A percentile compares a stretch with the other conserved stretches of the same genome.
These are phyloP conservation scores for Basileuterus tristriatus DNA, from an alignment of 2,797 vertebrate genomes.

Conservation along the genomic window DNA sequence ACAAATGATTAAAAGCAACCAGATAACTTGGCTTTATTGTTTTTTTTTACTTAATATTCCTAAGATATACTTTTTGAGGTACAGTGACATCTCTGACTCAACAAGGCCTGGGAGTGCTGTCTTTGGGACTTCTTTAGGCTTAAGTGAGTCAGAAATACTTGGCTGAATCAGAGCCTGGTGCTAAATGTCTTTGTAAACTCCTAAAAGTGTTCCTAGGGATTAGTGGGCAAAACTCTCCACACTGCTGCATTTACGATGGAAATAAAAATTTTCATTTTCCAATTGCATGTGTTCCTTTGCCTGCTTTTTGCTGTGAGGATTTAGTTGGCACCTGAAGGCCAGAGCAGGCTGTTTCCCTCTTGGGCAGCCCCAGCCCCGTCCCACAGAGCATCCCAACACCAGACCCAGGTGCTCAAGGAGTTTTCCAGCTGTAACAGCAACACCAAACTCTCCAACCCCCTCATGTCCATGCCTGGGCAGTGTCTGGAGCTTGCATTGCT, in stretches of 20 bases:
- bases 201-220: neutral
- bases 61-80: neutral
- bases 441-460: neutral
- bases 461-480: rapidly evolving
- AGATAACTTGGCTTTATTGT: neutral
- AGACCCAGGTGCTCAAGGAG: neutral
- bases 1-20: neutral
- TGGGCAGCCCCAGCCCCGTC: neutral
- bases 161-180: neutral
- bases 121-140: neutral
- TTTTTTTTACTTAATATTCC: neutral
- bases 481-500: neutral
- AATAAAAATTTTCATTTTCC: neutral
- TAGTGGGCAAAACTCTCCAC: neutral
- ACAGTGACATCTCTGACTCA: neutral
- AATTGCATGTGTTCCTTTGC: neutral
- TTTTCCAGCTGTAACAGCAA: conserved; percentile 14
- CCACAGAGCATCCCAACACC: neutral
- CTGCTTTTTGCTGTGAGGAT: neutral
- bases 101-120: neutral
- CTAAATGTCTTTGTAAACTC: neutral
- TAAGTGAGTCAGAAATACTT: neutral
- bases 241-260: neutral
- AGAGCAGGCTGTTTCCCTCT: neutral
- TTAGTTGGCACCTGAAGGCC: neutral